phyloP scores from a whole-genome alignment of 2,113 vertebrate genomes.

The Grantiella picta region DNA sequence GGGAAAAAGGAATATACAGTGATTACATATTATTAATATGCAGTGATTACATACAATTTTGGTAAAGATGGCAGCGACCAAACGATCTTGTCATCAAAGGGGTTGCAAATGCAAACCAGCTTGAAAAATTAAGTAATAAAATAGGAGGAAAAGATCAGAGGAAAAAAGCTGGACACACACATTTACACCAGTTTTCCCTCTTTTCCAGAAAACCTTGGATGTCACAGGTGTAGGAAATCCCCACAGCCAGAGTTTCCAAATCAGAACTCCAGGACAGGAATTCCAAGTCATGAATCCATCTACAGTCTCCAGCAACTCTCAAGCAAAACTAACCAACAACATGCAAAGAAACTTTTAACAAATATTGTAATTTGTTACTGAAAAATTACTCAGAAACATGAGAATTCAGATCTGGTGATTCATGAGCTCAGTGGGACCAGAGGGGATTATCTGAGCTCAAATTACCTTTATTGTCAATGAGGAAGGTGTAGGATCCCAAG shows the following conservation, averaged over 20 bases:
- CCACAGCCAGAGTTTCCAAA: background rate
- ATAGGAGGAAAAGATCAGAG: background rate
- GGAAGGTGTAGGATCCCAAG: slow-evolving; percentile 95
- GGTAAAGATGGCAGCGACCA: background rate
- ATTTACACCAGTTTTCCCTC: background rate
- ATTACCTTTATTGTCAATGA: slow-evolving; percentile 98
- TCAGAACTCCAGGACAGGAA: background rate
- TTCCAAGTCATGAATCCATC: background rate
- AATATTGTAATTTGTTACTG: background rate
- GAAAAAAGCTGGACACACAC: background rate
- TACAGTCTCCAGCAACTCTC: background rate
- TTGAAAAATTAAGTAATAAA: background rate
- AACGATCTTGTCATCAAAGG: background rate
- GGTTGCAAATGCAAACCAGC: background rate
- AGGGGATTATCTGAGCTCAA: background rate
- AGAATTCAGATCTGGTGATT: background rate
- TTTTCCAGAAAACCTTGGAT: background rate
- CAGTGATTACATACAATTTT: rapidly evolving
- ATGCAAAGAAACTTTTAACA: background rate
- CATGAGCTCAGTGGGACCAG: background rate
- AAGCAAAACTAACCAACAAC: background rate
- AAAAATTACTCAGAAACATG: background rate
- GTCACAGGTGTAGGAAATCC: background rate
- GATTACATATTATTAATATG: rapidly evolving
- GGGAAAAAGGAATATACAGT: background rate